Percentiles rank a stretch among this genome's conserved stretches.
Conservation (phyloP, 2,113 vertebrate species). For the Plecturocebus donacophilus region DNA sequence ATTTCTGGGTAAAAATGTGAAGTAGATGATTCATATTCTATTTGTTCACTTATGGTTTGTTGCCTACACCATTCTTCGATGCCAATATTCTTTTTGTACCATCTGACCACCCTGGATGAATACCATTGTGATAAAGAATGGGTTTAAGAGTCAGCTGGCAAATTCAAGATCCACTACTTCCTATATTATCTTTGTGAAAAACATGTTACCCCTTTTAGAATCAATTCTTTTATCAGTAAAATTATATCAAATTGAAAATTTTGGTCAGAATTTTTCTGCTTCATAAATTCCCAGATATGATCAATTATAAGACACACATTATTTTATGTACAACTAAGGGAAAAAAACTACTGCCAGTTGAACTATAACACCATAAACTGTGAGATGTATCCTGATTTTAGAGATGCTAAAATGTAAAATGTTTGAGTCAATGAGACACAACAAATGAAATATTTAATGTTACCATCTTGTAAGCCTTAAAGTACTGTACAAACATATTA, state of each 20-base stretch:
- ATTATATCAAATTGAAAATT: neutral
- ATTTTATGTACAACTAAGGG: neutral
- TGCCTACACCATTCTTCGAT: neutral
- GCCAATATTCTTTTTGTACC: neutral
- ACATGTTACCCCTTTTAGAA: neutral
- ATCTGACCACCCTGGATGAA: neutral
- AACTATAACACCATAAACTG: neutral
- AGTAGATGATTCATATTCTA: neutral
- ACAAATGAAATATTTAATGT: constrained; percentile 7
- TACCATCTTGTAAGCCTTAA: neutral
- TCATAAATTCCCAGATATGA: neutral
- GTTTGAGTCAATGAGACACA: neutral
- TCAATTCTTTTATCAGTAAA: neutral
- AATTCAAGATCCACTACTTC: neutral
- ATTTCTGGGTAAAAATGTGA: neutral
- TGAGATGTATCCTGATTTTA: neutral
- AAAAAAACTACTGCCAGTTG: neutral
- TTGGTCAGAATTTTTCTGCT: neutral
- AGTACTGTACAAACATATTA: neutral
- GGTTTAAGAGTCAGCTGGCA: neutral
- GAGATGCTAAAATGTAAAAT: neutral
- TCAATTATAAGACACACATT: neutral
- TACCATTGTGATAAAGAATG: neutral
- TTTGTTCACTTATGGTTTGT: neutral
- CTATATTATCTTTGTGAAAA: neutral